These are phyloP conservation scores for Cydia amplana DNA, from an alignment of 1,140 invertebrate species.

Conservation along the genomic window DNA sequence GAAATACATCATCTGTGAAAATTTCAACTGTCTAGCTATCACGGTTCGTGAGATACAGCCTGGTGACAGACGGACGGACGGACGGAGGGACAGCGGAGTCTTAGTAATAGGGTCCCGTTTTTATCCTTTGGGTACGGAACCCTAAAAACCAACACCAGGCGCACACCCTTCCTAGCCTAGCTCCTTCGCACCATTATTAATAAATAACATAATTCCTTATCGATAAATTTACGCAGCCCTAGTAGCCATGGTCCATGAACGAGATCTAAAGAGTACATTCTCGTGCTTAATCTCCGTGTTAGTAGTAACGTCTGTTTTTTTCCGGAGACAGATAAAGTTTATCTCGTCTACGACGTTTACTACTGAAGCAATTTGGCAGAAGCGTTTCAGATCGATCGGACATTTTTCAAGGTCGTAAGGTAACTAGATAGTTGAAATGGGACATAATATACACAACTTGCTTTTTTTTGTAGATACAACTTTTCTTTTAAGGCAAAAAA, in stretches of 20 bases:
- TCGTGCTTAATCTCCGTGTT: background rate
- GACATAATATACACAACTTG: too few relatives aligned
- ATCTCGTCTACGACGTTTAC: slow-evolving; percentile 8
- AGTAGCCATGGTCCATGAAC: slow-evolving; percentile 1
- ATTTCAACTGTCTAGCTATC: too few relatives aligned
- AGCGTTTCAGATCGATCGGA: background rate
- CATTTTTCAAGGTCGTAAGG: background rate
- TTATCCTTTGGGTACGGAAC: too few relatives aligned
- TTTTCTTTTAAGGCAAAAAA: too few relatives aligned
- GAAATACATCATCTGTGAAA: too few relatives aligned
- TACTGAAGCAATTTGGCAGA: background rate
- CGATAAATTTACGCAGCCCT: slow-evolving; percentile 1
- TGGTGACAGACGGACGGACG: too few relatives aligned
- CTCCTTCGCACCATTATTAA: background rate
- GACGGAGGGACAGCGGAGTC: too few relatives aligned
- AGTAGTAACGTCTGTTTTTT: slow-evolving; percentile 25
- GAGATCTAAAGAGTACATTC: slow-evolving; percentile 5
- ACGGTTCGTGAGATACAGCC: too few relatives aligned
- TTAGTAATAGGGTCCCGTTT: too few relatives aligned
- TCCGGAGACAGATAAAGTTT: slow-evolving; percentile 14
- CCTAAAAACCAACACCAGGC: too few relatives aligned
- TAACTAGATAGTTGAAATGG: background rate
- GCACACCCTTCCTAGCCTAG: too few relatives aligned
- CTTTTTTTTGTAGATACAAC: background rate
- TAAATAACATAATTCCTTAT: background rate